Base-by-base conservation (phyloP, 2,113 vertebrate genomes). In the Spilogale gracilis region DNA sequence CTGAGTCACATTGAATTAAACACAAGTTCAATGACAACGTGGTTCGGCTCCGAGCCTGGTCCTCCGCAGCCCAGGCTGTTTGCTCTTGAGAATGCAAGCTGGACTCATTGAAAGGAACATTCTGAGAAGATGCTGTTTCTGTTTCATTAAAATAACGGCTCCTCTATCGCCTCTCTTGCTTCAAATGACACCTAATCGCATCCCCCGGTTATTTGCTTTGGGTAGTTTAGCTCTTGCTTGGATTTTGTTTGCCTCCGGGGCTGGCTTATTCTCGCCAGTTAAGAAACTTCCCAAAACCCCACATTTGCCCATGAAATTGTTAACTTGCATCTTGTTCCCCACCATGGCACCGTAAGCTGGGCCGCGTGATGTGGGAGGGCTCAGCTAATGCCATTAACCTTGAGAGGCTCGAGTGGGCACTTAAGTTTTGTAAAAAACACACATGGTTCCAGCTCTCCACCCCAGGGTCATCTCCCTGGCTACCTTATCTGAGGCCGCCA, bases 181-280 rank as follows among this genome's bases (percentile, higher is more conserved):
- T 96, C 84, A 92, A 98, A 78, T 80, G 58, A 56, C 56, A 60
- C 94, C 92, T 90, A 94, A 92, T 97, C 96, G 65, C n/a, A 27
- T 96, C 91, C 95, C 89, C 2, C 48, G 80, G 96, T 96, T 94
- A 93, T 79, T 97, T 86, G 52, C 74, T 87, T 89, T 30, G 45
- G 79, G 54, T 83, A 45, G 50, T 91, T 96, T 79, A n/a, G n/a
- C 45, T 82, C 80, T 86, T 63, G 43, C 84, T 71, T 82, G 58
- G 65, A 43, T 69, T 96, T 95, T 97, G 85, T 89, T 98, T 95
- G 90, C 74, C 95, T 98, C 96, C 86, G 52, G 95, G 92, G 65
- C n/a, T 30, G 45, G 91, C 95, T 95, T 89, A 32, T 96, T 79
- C 56, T 82, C 98, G 94, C 91, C 83, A 71, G 58, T 97, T 97